These are phyloP conservation scores for Drosophila lini DNA, from an alignment of 1,140 invertebrate species.

Conservation along the genomic window DNA sequence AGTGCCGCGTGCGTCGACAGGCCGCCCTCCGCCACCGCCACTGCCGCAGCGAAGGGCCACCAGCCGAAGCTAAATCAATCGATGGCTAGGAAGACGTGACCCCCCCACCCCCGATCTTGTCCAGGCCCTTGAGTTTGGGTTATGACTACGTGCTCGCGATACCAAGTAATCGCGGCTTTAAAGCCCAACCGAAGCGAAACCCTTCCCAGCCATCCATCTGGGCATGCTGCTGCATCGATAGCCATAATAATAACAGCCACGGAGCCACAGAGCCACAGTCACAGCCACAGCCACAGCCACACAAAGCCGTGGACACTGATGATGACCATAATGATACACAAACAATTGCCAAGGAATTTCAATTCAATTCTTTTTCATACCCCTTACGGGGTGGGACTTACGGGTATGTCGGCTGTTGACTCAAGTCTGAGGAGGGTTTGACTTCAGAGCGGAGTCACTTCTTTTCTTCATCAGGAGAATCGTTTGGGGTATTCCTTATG, in stretches of 20 bases:
- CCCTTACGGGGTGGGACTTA: not conserved
- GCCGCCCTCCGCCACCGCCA: not conserved
- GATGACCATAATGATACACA: conserved; percentile 81
- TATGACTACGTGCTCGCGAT: conserved; percentile 35
- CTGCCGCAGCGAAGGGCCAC: conserved; percentile 8
- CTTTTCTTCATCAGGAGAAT: too few relatives aligned
- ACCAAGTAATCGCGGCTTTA: conserved; percentile 25
- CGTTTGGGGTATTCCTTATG: too few relatives aligned
- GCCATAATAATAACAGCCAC: conserved; percentile 46
- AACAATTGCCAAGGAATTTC: conserved; percentile 79
- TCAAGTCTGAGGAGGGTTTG: not conserved
- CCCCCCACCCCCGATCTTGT: conserved; percentile 5
- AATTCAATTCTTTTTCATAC: conserved; percentile 66
- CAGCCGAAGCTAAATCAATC: conserved; percentile 40
- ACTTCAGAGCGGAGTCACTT: not conserved
- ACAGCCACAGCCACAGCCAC: not conserved
- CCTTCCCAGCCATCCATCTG: conserved; percentile 8
- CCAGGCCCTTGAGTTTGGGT: conserved; percentile 22
- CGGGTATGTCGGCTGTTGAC: not conserved
- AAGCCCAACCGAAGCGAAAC: not conserved
- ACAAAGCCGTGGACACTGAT: conserved; percentile 54
- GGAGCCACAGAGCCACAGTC: not conserved
- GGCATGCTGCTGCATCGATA: conserved; percentile 24
- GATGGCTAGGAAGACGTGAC: conserved; percentile 29
- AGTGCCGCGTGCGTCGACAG: conserved; percentile 65